phyloP scores from a whole-genome alignment of 2,888 invertebrate species.

The Athalia cordata region DNA sequence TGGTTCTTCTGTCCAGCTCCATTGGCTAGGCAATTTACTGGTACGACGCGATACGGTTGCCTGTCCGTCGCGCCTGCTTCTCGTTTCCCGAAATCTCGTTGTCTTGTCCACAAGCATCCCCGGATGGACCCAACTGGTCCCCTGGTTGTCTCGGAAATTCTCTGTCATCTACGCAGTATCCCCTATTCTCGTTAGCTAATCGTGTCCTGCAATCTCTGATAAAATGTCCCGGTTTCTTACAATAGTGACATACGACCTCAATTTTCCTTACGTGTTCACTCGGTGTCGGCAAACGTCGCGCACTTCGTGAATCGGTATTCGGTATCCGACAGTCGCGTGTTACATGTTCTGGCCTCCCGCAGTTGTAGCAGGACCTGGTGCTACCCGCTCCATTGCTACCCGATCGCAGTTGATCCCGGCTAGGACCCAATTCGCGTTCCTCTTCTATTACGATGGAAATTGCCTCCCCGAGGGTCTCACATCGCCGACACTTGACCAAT shows the following conservation, averaged over 20 bases:
- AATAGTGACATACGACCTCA: not conserved
- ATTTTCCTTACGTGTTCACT: not conserved
- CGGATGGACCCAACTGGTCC: not conserved
- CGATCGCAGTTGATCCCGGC: not conserved
- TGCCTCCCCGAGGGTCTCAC: not conserved
- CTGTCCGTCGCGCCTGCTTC: not conserved
- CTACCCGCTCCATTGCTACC: not conserved
- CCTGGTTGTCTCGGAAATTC: not conserved
- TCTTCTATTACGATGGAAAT: conserved; percentile 20
- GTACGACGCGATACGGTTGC: not conserved
- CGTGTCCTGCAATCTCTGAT: not conserved
- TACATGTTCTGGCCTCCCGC: conserved; percentile 9
- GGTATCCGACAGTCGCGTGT: not conserved
- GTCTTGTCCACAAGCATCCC: not conserved
- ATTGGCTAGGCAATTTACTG: not conserved
- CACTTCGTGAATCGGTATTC: not conserved
- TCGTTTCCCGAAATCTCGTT: conserved; percentile 2
- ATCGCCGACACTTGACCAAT: conserved; percentile 12
- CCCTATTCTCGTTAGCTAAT: not conserved
- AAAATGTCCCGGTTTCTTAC: not conserved
- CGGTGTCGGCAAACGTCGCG: conserved; percentile 2
- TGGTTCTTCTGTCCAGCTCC: conserved; percentile 2
- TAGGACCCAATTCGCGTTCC: not conserved
- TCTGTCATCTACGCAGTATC: not conserved
- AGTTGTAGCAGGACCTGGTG: not conserved